Evolutionary conservation across 2,888 invertebrate species (phyloP).

Genomic region (Folsomia manolachei): DNA sequence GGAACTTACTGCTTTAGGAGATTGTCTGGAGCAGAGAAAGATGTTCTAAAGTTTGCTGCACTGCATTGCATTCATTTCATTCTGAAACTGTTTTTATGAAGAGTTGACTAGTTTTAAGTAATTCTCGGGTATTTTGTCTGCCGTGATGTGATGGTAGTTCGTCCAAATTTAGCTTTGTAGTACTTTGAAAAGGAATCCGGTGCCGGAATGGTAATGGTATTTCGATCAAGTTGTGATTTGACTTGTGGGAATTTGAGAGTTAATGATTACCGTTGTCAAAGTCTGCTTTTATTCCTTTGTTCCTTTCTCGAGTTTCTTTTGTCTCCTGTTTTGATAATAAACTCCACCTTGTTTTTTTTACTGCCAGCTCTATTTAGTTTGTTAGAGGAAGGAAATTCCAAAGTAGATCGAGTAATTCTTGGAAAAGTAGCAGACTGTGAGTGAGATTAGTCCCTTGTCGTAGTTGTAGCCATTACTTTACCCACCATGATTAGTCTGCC

Average conservation of each 20-base stretch:
- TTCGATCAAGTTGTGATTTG: background rate
- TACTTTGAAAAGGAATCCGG: background rate
- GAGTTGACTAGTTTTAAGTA: background rate
- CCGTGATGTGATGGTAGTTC: no score
- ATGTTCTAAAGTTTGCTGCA: background rate
- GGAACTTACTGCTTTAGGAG: background rate
- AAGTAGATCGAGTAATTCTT: no score
- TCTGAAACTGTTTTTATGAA: background rate
- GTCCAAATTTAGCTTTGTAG: background rate
- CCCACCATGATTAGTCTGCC: background rate
- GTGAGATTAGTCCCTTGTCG: background rate
- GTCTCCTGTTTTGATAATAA: background rate
- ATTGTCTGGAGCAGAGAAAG: background rate
- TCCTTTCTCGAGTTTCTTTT: background rate
- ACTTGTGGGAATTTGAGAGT: background rate
- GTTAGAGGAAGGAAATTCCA: no score
- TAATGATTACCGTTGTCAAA: no score
- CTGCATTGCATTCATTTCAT: background rate
- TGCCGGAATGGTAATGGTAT: no score
- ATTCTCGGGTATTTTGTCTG: background rate
- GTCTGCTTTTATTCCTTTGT: background rate
- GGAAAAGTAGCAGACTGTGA: background rate
- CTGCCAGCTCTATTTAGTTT: background rate
- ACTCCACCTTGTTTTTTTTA: background rate
- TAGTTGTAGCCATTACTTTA: background rate